These are phyloP conservation scores for Philhelius pedissequus DNA, from an alignment of 2,888 invertebrate species.

Conservation along the genomic window DNA sequence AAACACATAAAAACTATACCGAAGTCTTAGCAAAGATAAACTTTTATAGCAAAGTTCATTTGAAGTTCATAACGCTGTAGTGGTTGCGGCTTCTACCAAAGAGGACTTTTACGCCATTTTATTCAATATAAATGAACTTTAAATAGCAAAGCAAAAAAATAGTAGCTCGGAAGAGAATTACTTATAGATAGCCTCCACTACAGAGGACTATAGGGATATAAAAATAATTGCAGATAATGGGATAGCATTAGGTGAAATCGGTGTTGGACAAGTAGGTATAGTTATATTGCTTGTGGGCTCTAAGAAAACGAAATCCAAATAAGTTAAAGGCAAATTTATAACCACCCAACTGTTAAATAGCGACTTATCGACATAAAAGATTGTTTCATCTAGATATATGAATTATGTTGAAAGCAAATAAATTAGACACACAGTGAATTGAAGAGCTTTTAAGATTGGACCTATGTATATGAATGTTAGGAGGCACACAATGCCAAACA, in stretches of 20 bases:
- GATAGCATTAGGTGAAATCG: slow-evolving; percentile 24
- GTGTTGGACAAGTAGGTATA: neutral
- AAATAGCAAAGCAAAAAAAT: slow-evolving; percentile 6
- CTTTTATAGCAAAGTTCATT: slow-evolving; percentile 63
- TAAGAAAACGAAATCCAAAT: neutral
- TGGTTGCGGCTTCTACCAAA: slow-evolving; percentile 52
- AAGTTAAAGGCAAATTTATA: neutral
- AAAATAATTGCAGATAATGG: slow-evolving; percentile 2
- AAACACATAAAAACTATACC: neutral
- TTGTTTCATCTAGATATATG: neutral
- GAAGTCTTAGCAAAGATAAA: slow-evolving; percentile 26
- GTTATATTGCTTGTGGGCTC: neutral
- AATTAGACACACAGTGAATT: neutral
- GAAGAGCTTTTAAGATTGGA: no score
- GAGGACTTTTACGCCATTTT: slow-evolving; percentile 50
- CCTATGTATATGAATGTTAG: no score
- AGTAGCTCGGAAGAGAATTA: slow-evolving; percentile 11
- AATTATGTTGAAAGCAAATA: neutral
- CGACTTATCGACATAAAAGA: neutral
- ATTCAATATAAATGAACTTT: slow-evolving; percentile 42
- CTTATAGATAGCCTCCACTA: neutral
- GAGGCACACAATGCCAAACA: no score
- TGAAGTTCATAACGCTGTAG: slow-evolving; percentile 58
- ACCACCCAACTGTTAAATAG: neutral
- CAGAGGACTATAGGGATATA: neutral